Base-by-base conservation (phyloP, 2,888 invertebrate genomes). In the Napeogenes sylphis region DNA sequence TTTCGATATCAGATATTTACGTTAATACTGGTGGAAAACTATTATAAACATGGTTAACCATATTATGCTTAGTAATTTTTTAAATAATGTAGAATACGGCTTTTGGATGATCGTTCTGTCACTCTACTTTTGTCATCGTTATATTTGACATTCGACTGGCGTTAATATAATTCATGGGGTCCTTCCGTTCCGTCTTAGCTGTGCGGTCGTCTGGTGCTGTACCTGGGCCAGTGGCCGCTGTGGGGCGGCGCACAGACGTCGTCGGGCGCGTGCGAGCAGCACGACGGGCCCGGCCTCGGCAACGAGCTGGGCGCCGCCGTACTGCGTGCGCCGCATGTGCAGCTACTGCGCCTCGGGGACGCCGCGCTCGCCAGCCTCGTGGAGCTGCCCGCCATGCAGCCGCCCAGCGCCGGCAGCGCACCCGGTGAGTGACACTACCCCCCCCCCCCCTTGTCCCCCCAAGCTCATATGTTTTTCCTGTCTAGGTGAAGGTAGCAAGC, bases 171-270 rank as follows among this genome's bases (percentile, higher is more conserved):
- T 10, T 42, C 3, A 42, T 42, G 12, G 4, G 4, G 38, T 38
- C 3, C 42, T 42, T 35, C 35, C 2, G 42, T 8, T 42, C 12
- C 12, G 42, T 6, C 35, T 5, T 57, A 70, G 94, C 92, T 95
- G 68, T 92, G 97, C 78, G 94, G 95, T 71, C 98, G 99, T 86
- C 91, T 99, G 71, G 95, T 98, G 5, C 95, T 98, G 70, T 97
- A 97, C 89, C 89, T 98, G 71, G 97, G 97, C 0, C 98, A 99
- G 83, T 99, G 98, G 91, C 99, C 99, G 13, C 94, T 97, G 90
- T 96, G 97, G 66, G 96, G 97, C 59, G 97, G 98, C 0, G 95
- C 98, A 56, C 93, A 97, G 66, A 91, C 98, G 32, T 96, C 97
- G 69, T 97, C 97, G 0, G 91, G 96, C 74, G 97, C 98, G 13